phyloP scores from a whole-genome alignment of 64 coral and sea anemone species.

The Porites australiensis region DNA sequence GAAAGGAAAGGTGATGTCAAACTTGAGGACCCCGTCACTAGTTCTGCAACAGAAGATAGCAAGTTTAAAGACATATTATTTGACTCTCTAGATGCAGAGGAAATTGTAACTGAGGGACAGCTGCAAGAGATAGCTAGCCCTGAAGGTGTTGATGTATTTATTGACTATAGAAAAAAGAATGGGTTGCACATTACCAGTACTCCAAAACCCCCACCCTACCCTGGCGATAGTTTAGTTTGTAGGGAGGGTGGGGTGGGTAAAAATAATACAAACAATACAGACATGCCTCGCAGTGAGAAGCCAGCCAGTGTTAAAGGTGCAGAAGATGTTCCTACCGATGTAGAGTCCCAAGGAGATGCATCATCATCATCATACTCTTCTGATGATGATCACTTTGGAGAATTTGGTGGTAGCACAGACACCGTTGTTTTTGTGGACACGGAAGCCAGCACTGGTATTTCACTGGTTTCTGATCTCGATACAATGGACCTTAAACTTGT shows the following conservation, averaged over 20 bases:
- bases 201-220: conserved; percentile 47
- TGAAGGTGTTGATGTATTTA: conserved; percentile 68
- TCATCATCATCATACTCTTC: conserved; percentile 75
- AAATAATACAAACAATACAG: not conserved
- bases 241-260: conserved; percentile 10
- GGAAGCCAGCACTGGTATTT: not conserved
- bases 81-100: not conserved
- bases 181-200: conserved; percentile 60
- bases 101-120: not conserved
- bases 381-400: conserved; percentile 71
- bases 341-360: conserved; percentile 48
- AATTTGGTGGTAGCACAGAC: conserved; percentile 65
- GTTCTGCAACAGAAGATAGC: not conserved
- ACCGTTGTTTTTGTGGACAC: conserved; percentile 74
- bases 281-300: not conserved
- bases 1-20: not conserved
- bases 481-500: conserved; percentile 7
- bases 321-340: conserved; percentile 9
- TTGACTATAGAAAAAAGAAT: conserved; percentile 74
- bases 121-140: conserved; percentile 47
- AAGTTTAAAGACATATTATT: not conserved
- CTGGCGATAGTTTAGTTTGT: not conserved
- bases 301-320: not conserved
- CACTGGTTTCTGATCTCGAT: conserved; percentile 29
- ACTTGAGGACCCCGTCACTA: not conserved